phyloP scores from a whole-genome alignment of 2,888 invertebrate genomes.

The Flabesymbios commensalis region DNA sequence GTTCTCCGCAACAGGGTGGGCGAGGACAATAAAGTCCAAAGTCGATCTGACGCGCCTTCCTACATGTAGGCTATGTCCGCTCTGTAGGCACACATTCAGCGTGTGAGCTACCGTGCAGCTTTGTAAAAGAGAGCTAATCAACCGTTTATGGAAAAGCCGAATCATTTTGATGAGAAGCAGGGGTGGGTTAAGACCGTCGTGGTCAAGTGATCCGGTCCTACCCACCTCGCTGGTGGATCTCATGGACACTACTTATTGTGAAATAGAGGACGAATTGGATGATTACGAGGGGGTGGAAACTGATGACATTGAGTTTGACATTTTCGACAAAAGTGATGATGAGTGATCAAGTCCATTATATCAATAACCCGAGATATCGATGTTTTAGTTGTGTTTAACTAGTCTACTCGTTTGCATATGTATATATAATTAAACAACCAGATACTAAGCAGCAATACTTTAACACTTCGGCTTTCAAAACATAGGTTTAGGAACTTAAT shows the following conservation, averaged over 20 bases:
- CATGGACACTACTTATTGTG: constrained; percentile 1
- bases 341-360: too few species aligned
- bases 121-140: constrained; percentile 5
- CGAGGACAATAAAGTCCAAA: constrained; percentile 22
- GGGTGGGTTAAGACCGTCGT: constrained; percentile 8
- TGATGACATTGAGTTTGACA: constrained; percentile 2
- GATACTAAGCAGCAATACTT: too few species aligned
- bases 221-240: constrained; percentile 12
- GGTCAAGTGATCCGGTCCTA: constrained; percentile 1
- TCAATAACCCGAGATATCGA: too few species aligned
- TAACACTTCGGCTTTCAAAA: too few species aligned
- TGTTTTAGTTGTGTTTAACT: too few species aligned
- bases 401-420: too few species aligned
- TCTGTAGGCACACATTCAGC: constrained; percentile 10
- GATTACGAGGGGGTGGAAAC: not conserved
- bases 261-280: not conserved
- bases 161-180: not conserved
- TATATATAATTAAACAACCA: too few species aligned
- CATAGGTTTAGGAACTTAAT: too few species aligned
- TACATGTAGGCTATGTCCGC: constrained; percentile 5
- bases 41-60: constrained; percentile 24
- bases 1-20: constrained; percentile 23
- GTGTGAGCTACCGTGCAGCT: constrained; percentile 13
- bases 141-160: constrained; percentile 4
- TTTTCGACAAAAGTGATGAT: not conserved